phyloP scores from a whole-genome alignment of 2,797 vertebrate genomes.

The Oceanodroma leucorhoa region DNA sequence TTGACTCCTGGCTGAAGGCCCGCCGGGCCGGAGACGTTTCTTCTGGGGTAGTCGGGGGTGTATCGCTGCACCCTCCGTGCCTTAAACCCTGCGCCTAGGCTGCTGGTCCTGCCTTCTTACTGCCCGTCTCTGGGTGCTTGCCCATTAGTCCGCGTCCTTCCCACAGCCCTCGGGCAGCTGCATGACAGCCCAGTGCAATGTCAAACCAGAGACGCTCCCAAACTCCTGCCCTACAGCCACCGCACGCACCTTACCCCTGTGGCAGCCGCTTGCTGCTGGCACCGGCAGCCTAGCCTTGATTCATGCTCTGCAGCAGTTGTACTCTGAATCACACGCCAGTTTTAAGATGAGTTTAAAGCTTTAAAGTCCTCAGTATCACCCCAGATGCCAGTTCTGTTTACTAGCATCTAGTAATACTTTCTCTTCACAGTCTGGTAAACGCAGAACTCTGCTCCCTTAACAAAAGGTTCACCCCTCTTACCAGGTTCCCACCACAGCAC shows the following conservation, averaged over 20 bases:
- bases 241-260: fast-evolving
- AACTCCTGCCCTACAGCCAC: fast-evolving
- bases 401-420: fast-evolving
- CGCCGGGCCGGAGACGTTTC: fast-evolving
- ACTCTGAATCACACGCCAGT: fast-evolving
- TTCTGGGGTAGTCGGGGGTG: fast-evolving
- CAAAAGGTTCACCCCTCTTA: not conserved
- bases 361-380: fast-evolving
- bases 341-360: not conserved
- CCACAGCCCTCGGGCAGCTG: not conserved
- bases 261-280: not conserved
- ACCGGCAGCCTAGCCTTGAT: not conserved
- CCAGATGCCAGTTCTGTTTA: not conserved
- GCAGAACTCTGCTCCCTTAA: fast-evolving
- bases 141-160: fast-evolving
- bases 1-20: not conserved
- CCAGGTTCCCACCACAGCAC: fast-evolving
- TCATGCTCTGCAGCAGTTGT: fast-evolving
- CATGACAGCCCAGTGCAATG: not conserved
- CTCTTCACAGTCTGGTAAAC: fast-evolving
- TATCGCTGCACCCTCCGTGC: fast-evolving
- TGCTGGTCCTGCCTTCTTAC: fast-evolving
- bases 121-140: not conserved
- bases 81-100: fast-evolving
- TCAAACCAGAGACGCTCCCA: fast-evolving